A percentile compares a stretch with the other conserved stretches of the same genome.
Conservation (phyloP, 1,140 invertebrate species). For the Mylabris phalerata region DNA sequence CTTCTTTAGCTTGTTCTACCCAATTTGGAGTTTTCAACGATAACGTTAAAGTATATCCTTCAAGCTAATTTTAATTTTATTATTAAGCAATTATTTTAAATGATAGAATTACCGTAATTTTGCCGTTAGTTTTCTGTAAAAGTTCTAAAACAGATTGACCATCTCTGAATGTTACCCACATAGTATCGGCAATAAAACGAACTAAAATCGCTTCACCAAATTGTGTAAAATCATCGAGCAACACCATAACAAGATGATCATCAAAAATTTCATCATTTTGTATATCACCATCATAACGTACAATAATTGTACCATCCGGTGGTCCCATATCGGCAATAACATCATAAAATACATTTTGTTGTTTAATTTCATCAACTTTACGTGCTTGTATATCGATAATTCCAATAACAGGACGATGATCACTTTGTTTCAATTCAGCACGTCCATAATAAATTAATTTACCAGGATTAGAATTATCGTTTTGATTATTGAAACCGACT, state of each 20-base stretch:
- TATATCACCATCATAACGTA: constrained; percentile 46
- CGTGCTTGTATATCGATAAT: constrained; percentile 83
- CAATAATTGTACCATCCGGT: constrained; percentile 90
- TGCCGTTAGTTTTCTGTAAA: constrained; percentile 44
- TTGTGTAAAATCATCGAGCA: constrained; percentile 65
- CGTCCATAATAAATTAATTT: constrained; percentile 82
- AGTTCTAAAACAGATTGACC: constrained; percentile 74
- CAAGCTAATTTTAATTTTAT: constrained; percentile 47
- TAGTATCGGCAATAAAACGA: constrained; percentile 79
- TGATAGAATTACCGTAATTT: constrained; percentile 12
- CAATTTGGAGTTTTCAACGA: constrained; percentile 80
- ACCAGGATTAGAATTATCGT: constrained; percentile 54
- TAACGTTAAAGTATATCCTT: constrained; percentile 61
- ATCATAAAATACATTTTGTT: constrained; percentile 71
- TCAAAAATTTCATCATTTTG: constrained; percentile 48
- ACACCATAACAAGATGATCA: constrained; percentile 63
- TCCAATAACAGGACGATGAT: constrained; percentile 91
- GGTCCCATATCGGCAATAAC: constrained; percentile 84
- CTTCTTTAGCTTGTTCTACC: constrained; percentile 69
- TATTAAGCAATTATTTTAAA: constrained; percentile 1
- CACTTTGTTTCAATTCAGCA: constrained; percentile 94
- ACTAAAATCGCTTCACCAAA: constrained; percentile 84
- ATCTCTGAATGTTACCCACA: constrained; percentile 86
- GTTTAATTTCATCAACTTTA: constrained; percentile 65
- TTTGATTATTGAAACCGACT: constrained; percentile 48